Percentiles rank a stretch among this genome's conserved stretches.
Evolutionary conservation across 2,888 invertebrate species (phyloP).

Genomic region (Bedellia somnulentella): DNA sequence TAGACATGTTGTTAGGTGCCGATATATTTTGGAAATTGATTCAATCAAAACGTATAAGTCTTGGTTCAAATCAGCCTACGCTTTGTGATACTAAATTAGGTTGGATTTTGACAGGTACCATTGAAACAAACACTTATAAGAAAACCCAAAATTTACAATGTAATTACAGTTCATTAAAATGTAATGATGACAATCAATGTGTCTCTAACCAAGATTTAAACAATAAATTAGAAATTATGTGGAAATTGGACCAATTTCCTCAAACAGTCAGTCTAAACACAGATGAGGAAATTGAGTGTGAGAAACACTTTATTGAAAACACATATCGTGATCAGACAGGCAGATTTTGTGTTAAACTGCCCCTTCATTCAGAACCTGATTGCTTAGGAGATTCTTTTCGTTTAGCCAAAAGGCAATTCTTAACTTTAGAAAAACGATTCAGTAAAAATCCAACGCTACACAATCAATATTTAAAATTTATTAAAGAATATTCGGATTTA

Average conservation of each 20-base stretch:
- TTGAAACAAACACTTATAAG: not conserved
- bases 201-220: not conserved
- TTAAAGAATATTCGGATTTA: too few relatives aligned
- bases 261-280: too few relatives aligned
- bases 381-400: constrained; percentile 1
- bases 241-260: not conserved
- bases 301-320: not conserved
- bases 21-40: constrained; percentile 3
- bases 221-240: not conserved
- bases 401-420: constrained; percentile 1
- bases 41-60: not conserved
- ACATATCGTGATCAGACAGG: not conserved
- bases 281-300: not conserved
- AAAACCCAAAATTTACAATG: not conserved
- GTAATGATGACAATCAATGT: not conserved
- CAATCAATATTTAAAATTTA: too few relatives aligned
- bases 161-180: not conserved
- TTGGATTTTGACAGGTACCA: constrained; percentile 1
- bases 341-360: not conserved
- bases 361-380: not conserved
- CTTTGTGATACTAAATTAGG: constrained; percentile 1
- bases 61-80: not conserved
- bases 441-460: too few relatives aligned
- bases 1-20: constrained; percentile 2
- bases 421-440: not conserved